Percentiles rank a stretch among this genome's conserved stretches.
Evolutionary conservation across 2,888 invertebrate species (phyloP).

Genomic region (Keiferia lycopersicella): DNA sequence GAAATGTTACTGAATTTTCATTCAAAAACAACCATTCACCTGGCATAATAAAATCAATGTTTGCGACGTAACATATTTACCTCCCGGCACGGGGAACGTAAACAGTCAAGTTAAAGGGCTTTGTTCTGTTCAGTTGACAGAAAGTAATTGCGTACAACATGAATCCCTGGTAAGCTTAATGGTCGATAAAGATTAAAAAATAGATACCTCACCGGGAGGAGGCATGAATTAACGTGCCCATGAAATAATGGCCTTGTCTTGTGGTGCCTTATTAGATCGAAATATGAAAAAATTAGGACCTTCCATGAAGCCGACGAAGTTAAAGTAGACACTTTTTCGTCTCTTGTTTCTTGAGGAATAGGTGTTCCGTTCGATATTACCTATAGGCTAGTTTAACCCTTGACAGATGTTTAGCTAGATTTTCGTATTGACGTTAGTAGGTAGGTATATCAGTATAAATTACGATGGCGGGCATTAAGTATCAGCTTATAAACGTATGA

Average conservation of each 20-base stretch:
- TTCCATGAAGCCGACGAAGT: no score
- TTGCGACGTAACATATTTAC: conserved; percentile 22
- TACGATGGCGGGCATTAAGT: no score
- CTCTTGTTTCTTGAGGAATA: no score
- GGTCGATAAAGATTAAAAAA: conserved; percentile 50
- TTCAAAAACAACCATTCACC: conserved; percentile 6
- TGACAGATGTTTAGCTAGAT: no score
- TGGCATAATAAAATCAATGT: conserved; percentile 34
- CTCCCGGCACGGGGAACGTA: conserved; percentile 19
- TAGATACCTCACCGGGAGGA: conserved; percentile 31
- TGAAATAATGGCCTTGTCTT: conserved; percentile 1
- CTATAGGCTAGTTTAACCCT: no score
- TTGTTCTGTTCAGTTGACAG: conserved; percentile 39
- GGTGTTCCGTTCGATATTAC: no score
- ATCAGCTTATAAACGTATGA: no score
- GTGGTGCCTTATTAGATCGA: neutral
- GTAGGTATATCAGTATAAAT: no score
- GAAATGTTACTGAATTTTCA: neutral
- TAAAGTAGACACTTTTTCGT: no score
- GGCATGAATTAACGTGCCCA: neutral
- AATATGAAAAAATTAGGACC: no score
- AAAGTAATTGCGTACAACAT: conserved; percentile 41
- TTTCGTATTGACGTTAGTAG: no score
- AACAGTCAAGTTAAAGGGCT: conserved; percentile 39
- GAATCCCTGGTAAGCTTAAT: conserved; percentile 43